Conservation (phyloP, 2,888 invertebrate species). For the Vanessa cardui region DNA sequence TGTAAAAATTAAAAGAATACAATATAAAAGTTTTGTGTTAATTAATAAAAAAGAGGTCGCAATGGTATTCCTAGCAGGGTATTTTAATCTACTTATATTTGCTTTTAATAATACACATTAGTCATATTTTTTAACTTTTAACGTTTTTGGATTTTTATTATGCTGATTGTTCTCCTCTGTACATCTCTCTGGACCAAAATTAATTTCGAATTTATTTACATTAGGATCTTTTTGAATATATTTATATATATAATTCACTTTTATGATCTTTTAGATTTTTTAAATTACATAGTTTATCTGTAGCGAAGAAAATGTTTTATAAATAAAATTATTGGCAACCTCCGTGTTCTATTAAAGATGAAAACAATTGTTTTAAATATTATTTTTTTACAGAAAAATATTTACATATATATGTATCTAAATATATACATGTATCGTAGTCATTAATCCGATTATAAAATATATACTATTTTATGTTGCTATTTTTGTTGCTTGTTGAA, state of each 20-base stretch:
- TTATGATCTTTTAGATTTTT: conserved; percentile 24
- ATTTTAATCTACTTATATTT: conserved; percentile 10
- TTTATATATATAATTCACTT: conserved; percentile 24
- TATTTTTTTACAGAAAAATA: no score
- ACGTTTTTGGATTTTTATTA: conserved; percentile 1
- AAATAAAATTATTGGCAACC: neutral
- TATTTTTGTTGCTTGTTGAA: no score
- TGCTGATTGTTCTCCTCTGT: conserved; percentile 5
- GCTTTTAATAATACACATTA: conserved; percentile 3
- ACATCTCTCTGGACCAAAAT: conserved; percentile 63
- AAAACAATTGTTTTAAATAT: no score
- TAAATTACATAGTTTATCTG: conserved; percentile 21
- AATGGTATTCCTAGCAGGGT: neutral
- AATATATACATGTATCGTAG: no score
- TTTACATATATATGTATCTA: no score
- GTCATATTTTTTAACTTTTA: conserved; percentile 2
- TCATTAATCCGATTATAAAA: no score
- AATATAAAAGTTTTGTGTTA: no score
- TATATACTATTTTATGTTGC: no score
- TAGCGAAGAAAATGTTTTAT: conserved; percentile 11
- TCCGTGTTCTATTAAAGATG: neutral
- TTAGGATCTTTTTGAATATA: conserved; percentile 50
- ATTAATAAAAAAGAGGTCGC: no score
- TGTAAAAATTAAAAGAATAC: no score
- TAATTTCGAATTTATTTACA: conserved; percentile 69